Evolutionary conservation across 2,113 vertebrate genomes (phyloP).

Genomic region (Heterotis niloticus): DNA sequence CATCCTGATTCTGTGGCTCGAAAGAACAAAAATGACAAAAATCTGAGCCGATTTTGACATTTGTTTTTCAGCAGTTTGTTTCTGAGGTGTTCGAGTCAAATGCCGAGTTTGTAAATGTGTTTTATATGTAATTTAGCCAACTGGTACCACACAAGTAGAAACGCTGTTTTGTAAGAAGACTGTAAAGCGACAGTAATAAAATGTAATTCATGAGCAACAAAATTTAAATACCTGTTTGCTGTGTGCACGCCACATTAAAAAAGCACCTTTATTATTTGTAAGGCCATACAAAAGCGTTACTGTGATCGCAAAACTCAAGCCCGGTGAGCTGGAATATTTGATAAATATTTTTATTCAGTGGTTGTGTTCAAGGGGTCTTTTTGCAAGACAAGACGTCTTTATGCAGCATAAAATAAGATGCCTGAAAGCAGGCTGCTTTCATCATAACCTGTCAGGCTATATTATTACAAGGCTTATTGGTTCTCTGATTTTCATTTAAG

Average conservation of each 20-base stretch:
- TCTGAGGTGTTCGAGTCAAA: too few species aligned
- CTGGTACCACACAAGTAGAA: too few species aligned
- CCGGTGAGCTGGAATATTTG: conserved; percentile 24
- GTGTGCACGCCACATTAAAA: not conserved
- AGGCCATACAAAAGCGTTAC: not conserved
- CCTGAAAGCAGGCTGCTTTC: conserved; percentile 47
- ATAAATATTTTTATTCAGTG: conserved; percentile 20
- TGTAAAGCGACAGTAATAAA: not conserved
- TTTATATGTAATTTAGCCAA: too few species aligned
- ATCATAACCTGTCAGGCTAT: conserved; percentile 57
- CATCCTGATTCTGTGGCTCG: too few species aligned
- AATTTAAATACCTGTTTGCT: not conserved
- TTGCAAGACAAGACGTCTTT: conserved; percentile 17
- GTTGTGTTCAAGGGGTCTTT: conserved; percentile 19
- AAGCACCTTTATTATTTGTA: not conserved
- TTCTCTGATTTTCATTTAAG: conserved; percentile 74
- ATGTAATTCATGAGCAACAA: not conserved
- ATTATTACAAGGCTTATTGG: conserved; percentile 74
- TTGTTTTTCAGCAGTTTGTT: too few species aligned
- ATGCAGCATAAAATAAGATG: conserved; percentile 33
- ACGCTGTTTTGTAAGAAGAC: too few species aligned
- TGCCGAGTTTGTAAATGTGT: too few species aligned
- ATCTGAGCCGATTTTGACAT: too few species aligned
- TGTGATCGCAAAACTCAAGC: not conserved
- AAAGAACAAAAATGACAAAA: too few species aligned